phyloP scores from a whole-genome alignment of 2,113 vertebrate species.

The Sprattus sprattus region DNA sequence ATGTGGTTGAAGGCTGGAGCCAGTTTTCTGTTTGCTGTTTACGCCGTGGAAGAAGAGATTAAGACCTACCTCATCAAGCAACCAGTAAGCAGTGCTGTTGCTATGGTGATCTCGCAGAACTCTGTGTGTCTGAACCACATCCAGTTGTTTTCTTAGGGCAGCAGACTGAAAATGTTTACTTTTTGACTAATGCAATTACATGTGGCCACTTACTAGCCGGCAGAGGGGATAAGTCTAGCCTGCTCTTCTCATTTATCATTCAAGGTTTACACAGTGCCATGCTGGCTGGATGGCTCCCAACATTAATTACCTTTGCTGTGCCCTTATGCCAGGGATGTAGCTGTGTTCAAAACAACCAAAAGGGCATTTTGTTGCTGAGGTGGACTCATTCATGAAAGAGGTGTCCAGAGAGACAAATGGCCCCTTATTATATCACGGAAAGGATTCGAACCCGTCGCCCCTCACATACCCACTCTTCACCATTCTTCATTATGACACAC shows the following conservation, averaged over 20 bases:
- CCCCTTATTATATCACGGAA: too few species aligned
- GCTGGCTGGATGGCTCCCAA: slow-evolving; percentile 5
- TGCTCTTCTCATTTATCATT: slow-evolving; percentile 9
- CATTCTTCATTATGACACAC: too few species aligned
- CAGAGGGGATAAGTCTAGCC: background rate
- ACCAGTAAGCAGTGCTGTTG: slow-evolving; percentile 29
- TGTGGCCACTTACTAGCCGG: slow-evolving; percentile 11
- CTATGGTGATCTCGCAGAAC: slow-evolving; percentile 21
- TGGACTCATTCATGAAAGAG: too few species aligned
- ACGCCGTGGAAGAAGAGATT: background rate
- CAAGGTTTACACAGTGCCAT: slow-evolving; percentile 32
- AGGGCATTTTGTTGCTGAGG: too few species aligned
- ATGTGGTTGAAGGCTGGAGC: background rate
- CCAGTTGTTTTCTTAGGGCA: slow-evolving; percentile 34
- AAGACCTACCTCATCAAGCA: background rate
- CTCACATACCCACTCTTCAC: too few species aligned
- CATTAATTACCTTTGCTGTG: slow-evolving; percentile 5
- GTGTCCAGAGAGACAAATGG: too few species aligned
- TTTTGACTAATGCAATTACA: slow-evolving; percentile 37
- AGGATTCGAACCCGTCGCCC: too few species aligned
- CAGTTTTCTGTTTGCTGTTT: background rate
- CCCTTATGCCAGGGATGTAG: background rate
- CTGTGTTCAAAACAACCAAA: background rate
- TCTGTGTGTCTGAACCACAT: background rate
- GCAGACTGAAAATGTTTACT: slow-evolving; percentile 33